Evolutionary conservation across 1,140 invertebrate genomes (phyloP).

Genomic region (Zaprionus camerounensis): DNA sequence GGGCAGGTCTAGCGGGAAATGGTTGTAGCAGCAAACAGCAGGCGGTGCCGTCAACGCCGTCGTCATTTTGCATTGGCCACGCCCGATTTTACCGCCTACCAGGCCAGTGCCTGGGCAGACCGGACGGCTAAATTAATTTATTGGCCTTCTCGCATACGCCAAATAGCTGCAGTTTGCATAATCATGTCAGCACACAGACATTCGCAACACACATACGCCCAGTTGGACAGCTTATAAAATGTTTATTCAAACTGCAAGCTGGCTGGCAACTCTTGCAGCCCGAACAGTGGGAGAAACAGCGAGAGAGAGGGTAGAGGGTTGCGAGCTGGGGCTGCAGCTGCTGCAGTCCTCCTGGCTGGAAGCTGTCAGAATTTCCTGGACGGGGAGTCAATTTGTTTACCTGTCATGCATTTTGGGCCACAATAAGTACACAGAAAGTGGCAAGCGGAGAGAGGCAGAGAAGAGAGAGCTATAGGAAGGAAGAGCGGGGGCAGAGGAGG

Average conservation of each 20-base stretch:
- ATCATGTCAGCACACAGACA: conserved; percentile 50
- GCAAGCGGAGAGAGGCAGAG: neutral
- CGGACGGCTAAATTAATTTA: conserved; percentile 75
- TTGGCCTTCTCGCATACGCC: conserved; percentile 73
- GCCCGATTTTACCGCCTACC: conserved; percentile 24
- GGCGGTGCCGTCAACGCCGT: conserved; percentile 37
- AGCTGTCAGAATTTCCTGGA: conserved; percentile 18
- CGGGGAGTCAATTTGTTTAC: conserved; percentile 49
- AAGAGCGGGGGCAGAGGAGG: neutral
- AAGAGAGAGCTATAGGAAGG: neutral
- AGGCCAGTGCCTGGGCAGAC: conserved; percentile 11
- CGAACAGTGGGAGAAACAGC: neutral
- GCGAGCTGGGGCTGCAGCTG: neutral
- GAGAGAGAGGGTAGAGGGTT: neutral
- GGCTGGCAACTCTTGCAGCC: conserved; percentile 57
- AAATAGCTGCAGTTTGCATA: conserved; percentile 81
- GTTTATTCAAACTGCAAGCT: conserved; percentile 77
- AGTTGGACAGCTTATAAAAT: conserved; percentile 67
- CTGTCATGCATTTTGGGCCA: conserved; percentile 27
- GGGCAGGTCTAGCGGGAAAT: neutral
- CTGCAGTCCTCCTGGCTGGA: neutral
- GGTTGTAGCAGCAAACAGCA: conserved; percentile 20
- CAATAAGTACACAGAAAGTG: conserved; percentile 18
- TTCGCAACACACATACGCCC: conserved; percentile 20
- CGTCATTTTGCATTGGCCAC: conserved; percentile 34